phyloP scores from a whole-genome alignment of 2,797 vertebrate genomes.

The Brotogeris chrysoptera region DNA sequence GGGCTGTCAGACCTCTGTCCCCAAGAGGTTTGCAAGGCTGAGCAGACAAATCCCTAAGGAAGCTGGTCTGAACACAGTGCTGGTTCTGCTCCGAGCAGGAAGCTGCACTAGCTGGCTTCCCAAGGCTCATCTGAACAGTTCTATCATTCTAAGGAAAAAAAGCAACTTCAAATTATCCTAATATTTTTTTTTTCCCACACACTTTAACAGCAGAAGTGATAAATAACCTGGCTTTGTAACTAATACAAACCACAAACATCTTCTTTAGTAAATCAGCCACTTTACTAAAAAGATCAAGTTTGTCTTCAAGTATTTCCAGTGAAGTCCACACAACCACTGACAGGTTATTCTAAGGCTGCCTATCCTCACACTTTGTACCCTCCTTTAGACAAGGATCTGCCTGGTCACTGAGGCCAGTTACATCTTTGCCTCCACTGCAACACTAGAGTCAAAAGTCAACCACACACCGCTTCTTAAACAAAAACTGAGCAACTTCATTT shows the following conservation, averaged over 20 bases:
- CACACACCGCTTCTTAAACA: not conserved
- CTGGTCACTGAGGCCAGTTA: not conserved
- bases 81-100: not conserved
- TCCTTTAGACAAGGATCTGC: not conserved
- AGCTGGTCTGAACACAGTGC: not conserved
- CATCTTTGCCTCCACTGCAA: not conserved
- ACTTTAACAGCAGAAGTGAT: not conserved
- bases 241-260: not conserved
- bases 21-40: not conserved
- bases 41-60: not conserved
- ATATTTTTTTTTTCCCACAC: not conserved
- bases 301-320: not conserved
- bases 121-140: not conserved
- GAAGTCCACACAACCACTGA: not conserved
- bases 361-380: not conserved
- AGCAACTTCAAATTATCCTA: not conserved
- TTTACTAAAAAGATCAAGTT: not conserved
- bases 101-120: not conserved
- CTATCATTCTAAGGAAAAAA: not conserved
- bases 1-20: not conserved
- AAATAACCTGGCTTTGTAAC: not conserved
- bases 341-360: not conserved
- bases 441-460: not conserved
- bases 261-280: not conserved
- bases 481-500: not conserved